Conservation (phyloP, 2,888 invertebrate genomes). For the Caenorhabditis sp. region DNA sequence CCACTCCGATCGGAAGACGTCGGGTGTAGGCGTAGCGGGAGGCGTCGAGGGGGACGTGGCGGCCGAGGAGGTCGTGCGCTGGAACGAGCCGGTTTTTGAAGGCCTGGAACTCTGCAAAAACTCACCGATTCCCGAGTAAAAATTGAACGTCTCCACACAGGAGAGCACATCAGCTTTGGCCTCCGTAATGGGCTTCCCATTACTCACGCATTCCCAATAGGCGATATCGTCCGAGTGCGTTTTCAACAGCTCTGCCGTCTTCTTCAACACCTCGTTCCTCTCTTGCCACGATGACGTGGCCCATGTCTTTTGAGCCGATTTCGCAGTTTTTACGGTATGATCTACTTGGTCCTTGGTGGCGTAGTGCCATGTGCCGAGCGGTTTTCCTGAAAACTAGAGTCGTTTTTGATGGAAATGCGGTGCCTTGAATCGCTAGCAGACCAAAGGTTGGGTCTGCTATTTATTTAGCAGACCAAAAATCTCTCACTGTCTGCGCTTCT, state of each 20-base stretch:
- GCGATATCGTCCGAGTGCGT: constrained; percentile 84
- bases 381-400: constrained; percentile 21
- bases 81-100: too few species aligned
- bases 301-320: constrained; percentile 66
- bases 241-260: constrained; percentile 80
- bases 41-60: constrained; percentile 84
- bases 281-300: constrained; percentile 68
- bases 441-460: not conserved
- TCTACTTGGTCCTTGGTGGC: constrained; percentile 65
- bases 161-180: constrained; percentile 85
- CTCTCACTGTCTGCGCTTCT: too few species aligned
- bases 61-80: constrained; percentile 83
- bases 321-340: constrained; percentile 58
- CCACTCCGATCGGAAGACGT: constrained; percentile 86
- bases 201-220: constrained; percentile 84
- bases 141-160: constrained; percentile 86
- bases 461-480: too few species aligned
- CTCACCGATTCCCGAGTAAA: constrained; percentile 84
- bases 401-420: too few species aligned
- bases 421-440: not conserved
- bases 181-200: constrained; percentile 86
- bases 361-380: constrained; percentile 49
- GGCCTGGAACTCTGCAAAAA: too few species aligned
- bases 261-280: constrained; percentile 75
- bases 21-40: constrained; percentile 85